Percentiles rank a stretch among this genome's conserved stretches.
phyloP scores from a whole-genome alignment of 1,140 invertebrate species.

The Cydia pomonella region DNA sequence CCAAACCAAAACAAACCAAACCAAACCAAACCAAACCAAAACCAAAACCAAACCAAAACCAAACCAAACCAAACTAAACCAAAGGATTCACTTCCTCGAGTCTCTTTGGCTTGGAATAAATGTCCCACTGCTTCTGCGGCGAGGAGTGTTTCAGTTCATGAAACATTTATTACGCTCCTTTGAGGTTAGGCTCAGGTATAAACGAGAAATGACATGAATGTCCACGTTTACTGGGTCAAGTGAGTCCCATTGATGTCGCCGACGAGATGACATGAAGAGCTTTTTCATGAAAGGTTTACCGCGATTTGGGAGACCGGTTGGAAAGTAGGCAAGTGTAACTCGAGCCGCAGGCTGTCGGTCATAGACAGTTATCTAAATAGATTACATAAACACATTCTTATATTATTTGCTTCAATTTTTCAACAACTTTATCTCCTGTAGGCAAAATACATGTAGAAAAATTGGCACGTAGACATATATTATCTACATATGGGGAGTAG shows the following conservation, averaged over 20 bases:
- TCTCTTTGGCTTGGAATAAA: conserved; percentile 34
- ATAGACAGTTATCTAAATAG: background rate
- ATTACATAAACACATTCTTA: too few species aligned
- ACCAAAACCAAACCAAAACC: too few species aligned
- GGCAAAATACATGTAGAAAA: too few species aligned
- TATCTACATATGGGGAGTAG: too few species aligned
- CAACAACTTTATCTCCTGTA: too few species aligned
- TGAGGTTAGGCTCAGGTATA: conserved; percentile 46
- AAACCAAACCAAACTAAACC: too few species aligned
- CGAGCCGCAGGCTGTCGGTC: background rate
- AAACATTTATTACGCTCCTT: conserved; percentile 51
- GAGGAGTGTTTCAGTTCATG: conserved; percentile 47
- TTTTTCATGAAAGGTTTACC: conserved; percentile 21
- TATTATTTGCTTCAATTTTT: background rate
- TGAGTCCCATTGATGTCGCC: conserved; percentile 46
- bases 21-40: too few species aligned
- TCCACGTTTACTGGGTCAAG: conserved; percentile 52
- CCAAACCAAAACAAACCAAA: too few species aligned
- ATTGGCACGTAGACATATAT: too few species aligned
- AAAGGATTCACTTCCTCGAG: background rate
- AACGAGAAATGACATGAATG: conserved; percentile 55
- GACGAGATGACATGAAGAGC: conserved; percentile 40
- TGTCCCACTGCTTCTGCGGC: conserved; percentile 40
- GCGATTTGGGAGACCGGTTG: conserved; percentile 19
- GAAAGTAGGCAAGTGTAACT: conserved; percentile 29